Evolutionary conservation across 2,113 vertebrate genomes (phyloP).

Genomic region (Pseudopipra pipra): DNA sequence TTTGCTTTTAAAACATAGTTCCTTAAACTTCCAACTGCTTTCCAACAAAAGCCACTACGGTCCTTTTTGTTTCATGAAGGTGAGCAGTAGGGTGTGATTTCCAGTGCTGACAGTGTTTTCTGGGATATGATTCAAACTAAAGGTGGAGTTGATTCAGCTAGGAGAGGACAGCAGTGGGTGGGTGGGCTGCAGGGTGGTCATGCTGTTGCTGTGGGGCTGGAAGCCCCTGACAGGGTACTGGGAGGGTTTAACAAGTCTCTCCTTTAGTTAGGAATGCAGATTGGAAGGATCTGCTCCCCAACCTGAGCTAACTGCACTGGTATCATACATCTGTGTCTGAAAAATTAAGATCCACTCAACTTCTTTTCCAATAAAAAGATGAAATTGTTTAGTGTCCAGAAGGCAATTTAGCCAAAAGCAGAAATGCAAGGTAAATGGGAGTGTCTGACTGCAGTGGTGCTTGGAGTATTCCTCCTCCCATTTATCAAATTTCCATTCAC

Average conservation of each 20-base stretch:
- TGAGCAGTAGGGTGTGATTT: fast-evolving
- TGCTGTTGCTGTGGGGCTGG: constrained; percentile 63
- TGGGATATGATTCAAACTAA: background rate
- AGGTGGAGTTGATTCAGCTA: background rate
- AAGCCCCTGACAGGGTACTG: background rate
- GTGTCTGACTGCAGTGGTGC: background rate
- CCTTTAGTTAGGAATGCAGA: constrained; percentile 21
- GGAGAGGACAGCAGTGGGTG: background rate
- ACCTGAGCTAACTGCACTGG: background rate
- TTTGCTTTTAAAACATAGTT: background rate
- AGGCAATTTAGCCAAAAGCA: background rate
- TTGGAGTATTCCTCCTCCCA: background rate
- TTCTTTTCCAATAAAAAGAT: background rate
- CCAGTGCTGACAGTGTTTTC: background rate
- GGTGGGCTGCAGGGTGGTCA: background rate
- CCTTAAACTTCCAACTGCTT: background rate
- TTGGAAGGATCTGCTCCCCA: constrained; percentile 6
- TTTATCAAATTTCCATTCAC: constrained; percentile 10
- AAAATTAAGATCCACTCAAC: background rate
- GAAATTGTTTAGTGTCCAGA: background rate
- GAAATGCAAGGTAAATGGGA: background rate
- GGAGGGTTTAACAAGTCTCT: constrained; percentile 47
- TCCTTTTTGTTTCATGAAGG: background rate
- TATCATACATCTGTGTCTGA: background rate
- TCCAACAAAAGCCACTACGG: too few relatives aligned